Evolutionary conservation across 2,113 vertebrate genomes (phyloP).

Genomic region (Corynorhinus townsendii): DNA sequence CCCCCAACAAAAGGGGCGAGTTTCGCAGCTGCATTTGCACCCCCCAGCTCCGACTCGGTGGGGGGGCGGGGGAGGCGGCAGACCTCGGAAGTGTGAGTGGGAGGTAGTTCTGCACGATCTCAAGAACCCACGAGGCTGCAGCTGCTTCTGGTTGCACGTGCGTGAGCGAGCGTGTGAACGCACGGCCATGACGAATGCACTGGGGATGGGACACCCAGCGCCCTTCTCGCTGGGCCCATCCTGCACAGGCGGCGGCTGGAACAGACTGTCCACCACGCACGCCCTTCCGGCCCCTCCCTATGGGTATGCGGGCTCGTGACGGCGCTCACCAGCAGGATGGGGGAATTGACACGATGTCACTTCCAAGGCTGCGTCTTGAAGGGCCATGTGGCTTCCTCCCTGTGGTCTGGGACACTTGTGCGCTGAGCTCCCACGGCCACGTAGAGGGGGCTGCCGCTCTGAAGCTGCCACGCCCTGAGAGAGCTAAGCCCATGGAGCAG

Average conservation of each 20-base stretch:
- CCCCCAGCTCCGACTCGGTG: no score
- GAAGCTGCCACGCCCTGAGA: neutral
- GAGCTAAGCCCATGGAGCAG: no score
- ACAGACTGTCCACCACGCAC: no score
- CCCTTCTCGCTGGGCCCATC: no score
- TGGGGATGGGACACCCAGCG: neutral
- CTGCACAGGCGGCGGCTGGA: neutral
- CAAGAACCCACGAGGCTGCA: neutral
- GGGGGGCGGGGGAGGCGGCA: no score
- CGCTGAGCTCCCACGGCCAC: neutral
- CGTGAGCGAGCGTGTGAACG: neutral
- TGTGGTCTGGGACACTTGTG: neutral
- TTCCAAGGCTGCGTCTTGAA: neutral
- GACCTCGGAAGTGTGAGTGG: neutral
- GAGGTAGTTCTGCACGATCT: neutral
- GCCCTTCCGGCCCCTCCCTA: neutral
- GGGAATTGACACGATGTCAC: neutral
- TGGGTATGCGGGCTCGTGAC: fast-evolving
- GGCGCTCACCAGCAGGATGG: neutral
- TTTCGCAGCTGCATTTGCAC: no score
- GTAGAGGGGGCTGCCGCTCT: neutral
- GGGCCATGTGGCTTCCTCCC: neutral
- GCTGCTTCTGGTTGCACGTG: neutral
- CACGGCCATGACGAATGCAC: neutral
- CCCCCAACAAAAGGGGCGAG: no score